Conservation (phyloP, 2,113 vertebrate genomes). For the Phaethon lepturus region DNA sequence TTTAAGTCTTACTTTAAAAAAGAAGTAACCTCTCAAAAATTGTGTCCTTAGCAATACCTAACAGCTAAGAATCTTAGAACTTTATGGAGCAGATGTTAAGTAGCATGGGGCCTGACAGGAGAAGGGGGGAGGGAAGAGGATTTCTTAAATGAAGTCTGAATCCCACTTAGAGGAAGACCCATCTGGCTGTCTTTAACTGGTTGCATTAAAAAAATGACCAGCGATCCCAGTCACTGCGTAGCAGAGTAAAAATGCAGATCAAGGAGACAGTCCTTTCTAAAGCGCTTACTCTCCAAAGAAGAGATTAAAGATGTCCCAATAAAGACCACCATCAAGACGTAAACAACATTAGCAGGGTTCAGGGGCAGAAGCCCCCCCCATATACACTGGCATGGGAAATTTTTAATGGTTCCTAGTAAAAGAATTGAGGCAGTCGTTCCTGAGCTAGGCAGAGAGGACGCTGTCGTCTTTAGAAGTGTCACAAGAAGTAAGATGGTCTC, state of each 20-base stretch:
- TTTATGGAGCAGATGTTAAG: background rate
- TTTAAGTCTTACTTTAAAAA: background rate
- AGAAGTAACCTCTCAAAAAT: background rate
- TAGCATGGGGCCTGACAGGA: background rate
- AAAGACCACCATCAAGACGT: background rate
- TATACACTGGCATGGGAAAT: background rate
- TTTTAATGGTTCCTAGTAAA: background rate
- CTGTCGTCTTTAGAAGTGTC: background rate
- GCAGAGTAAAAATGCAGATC: background rate
- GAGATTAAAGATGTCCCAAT: background rate
- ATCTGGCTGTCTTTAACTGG: background rate
- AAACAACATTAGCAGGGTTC: background rate
- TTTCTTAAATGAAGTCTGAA: background rate
- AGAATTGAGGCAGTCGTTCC: background rate
- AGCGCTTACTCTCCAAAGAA: background rate
- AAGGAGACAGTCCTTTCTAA: background rate
- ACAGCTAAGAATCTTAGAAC: accelerated
- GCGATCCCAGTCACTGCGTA: background rate
- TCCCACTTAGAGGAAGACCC: background rate
- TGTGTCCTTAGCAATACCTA: accelerated
- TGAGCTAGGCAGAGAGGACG: background rate
- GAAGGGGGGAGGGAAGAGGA: background rate
- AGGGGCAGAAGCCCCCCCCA: background rate
- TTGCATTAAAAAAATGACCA: background rate
- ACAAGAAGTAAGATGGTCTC: background rate